These are phyloP conservation scores for Mythimna ferrago DNA, from an alignment of 2,888 invertebrate genomes.

Conservation along the genomic window DNA sequence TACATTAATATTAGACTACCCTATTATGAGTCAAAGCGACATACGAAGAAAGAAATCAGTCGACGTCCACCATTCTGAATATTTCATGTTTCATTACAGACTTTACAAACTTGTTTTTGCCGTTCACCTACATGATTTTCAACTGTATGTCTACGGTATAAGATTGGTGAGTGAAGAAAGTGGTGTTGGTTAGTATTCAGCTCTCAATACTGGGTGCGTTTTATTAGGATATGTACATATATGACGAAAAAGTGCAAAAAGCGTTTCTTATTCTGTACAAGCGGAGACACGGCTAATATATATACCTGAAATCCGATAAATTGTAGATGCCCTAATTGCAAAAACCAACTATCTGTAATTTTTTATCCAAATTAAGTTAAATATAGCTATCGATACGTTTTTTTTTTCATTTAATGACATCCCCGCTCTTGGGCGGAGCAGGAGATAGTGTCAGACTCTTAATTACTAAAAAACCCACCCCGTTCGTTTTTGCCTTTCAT, in stretches of 20 bases:
- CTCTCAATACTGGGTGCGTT: conserved; percentile 33
- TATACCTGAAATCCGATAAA: no score
- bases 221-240: background rate
- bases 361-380: no score
- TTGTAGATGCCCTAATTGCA: no score
- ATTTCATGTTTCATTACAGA: conserved; percentile 73
- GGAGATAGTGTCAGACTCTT: no score
- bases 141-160: background rate
- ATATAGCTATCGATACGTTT: no score
- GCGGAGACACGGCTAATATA: no score
- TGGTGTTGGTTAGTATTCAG: conserved; percentile 5
- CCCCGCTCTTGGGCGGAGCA: no score
- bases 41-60: conserved; percentile 72
- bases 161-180: background rate
- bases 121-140: conserved; percentile 2
- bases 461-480: no score
- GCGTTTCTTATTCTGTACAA: no score
- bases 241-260: background rate
- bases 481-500: no score
- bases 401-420: no score
- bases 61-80: conserved; percentile 67
- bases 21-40: conserved; percentile 72
- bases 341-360: no score
- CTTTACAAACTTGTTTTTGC: conserved; percentile 48
- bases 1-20: conserved; percentile 71